phyloP scores from a whole-genome alignment of 2,113 vertebrate genomes.

The Festucalex cinctus region DNA sequence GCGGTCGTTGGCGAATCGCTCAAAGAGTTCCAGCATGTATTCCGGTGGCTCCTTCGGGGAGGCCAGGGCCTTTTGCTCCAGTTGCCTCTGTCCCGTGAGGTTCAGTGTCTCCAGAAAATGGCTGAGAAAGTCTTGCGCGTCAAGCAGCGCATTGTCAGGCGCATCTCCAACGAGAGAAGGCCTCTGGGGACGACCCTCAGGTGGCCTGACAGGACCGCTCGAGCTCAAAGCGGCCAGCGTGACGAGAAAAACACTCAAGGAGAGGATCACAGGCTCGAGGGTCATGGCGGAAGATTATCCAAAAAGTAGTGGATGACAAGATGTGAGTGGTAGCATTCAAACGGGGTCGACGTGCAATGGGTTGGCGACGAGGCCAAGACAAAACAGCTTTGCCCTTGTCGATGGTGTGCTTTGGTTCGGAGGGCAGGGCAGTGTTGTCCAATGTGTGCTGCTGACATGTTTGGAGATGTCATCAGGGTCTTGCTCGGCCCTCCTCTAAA shows the following conservation, averaged over 20 bases:
- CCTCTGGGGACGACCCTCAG: constrained; percentile 64
- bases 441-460: constrained; percentile 72
- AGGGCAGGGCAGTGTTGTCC: constrained; percentile 74
- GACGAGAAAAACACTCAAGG: constrained; percentile 46
- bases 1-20: constrained; percentile 82
- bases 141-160: constrained; percentile 74
- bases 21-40: constrained; percentile 96
- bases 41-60: constrained; percentile 82
- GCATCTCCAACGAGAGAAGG: constrained; percentile 66
- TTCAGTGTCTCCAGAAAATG: constrained; percentile 88
- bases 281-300: constrained; percentile 58
- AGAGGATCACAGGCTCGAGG: constrained; percentile 28
- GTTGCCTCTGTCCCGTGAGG: constrained; percentile 78
- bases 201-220: constrained; percentile 77
- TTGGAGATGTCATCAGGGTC: constrained; percentile 70
- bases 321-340: constrained; percentile 26
- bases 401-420: constrained; percentile 65
- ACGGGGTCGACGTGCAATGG: constrained; percentile 12
- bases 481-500: constrained; percentile 61
- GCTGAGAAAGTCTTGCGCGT: constrained; percentile 81
- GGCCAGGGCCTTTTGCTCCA: constrained; percentile 49
- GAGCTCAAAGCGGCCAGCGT: constrained; percentile 56
- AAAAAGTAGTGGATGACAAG: constrained; percentile 44
- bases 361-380: constrained; percentile 50
- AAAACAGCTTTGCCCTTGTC: constrained; percentile 70